Evolutionary conservation across 1,140 invertebrate genomes (phyloP), one percentile per base, ranked within the genome.

Genomic region (Penaeus vannamei): DNA sequence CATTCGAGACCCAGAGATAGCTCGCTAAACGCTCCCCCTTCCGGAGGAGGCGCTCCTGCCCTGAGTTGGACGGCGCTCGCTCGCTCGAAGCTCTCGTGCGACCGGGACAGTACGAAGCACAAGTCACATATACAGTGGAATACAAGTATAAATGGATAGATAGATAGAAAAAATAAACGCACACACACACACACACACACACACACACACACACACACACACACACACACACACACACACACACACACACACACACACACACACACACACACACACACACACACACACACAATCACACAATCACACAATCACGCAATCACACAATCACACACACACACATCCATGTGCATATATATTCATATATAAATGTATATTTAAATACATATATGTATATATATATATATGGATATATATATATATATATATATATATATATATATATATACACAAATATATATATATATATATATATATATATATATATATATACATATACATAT

Each of bases 351-450:
- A 66, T 66, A 66, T 3, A 66, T 66, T 8, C 12, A 66, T 66
- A 26, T 23, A 23, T 66, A 12, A 8, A 66, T 66, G 7, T 66
- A 66, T 66, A 66, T 66, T 7, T 5, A 66, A 8, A 66, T 66
- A 8, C 3, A 5, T 66, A 66, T 26, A 66, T 66, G 26, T 66
- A 66, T 66, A 66, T 66, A 29, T 86, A 42, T 83, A 72, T 86
- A 14, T 72, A 46, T 81, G 0, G 1, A 79, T 66, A 72, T 81
- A 53, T 79, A 72, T 79, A 4, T 80, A 22, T 80, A 26, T 66
- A 26, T 8, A 26, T 66, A 26, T 66, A 26, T 66, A 26, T 8
- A 26, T 66, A 26, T 5, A 26, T 66, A 66, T 66, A 66, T 26
- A 66, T 66, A 66, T 26, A 26, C 26, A 66, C 7, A 7, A 2